Conservation (phyloP, 2,113 vertebrate genomes). For the Crotalus helleri region DNA sequence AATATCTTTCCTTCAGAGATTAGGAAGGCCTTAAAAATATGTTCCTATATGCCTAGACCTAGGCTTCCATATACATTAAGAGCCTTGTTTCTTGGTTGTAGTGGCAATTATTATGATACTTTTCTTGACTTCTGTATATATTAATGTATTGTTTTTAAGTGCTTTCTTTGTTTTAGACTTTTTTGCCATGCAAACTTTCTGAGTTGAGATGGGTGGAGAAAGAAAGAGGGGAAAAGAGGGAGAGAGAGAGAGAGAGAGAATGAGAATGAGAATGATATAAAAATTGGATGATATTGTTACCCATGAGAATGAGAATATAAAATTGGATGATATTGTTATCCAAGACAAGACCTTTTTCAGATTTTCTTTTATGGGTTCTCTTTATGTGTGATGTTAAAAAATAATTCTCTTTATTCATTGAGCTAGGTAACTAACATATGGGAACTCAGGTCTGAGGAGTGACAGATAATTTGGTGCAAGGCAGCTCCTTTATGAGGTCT, state of each 20-base stretch:
- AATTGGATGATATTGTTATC: background rate
- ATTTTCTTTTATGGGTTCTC: background rate
- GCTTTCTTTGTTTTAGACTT: background rate
- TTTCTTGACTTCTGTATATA: background rate
- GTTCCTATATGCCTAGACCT: background rate
- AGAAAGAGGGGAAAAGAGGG: no score
- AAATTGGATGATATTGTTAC: background rate
- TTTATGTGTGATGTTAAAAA: background rate
- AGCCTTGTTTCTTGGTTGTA: background rate
- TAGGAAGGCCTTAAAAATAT: background rate
- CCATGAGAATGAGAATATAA: background rate
- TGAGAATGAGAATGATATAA: background rate
- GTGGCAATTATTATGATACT: background rate
- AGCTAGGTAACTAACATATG: constrained; percentile 52
- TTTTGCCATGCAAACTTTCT: background rate
- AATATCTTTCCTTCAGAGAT: background rate
- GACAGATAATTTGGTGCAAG: constrained; percentile 44
- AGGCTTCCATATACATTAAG: background rate
- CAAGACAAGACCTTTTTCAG: background rate
- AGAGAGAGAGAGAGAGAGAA: background rate
- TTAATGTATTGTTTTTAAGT: background rate
- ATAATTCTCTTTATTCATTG: constrained; percentile 18
- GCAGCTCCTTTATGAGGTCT: constrained; percentile 49
- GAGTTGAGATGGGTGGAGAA: background rate
- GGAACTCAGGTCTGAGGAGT: constrained; percentile 49